These are phyloP conservation scores for Halcyon badia DNA, from an alignment of 2,797 vertebrate genomes.

Conservation along the genomic window DNA sequence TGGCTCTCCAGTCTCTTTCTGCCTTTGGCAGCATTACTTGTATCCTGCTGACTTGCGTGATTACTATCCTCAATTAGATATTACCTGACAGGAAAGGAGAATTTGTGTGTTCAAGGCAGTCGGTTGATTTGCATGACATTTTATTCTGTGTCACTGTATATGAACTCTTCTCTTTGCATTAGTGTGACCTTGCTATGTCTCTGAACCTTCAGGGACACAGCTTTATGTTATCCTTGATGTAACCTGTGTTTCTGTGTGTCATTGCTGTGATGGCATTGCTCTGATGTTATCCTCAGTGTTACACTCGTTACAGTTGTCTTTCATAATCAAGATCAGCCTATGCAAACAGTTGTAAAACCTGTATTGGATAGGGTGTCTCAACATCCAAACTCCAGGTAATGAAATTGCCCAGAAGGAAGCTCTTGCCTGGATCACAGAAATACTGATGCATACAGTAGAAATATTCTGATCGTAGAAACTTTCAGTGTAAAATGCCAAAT, in stretches of 20 bases:
- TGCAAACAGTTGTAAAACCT: not conserved
- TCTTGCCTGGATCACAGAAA: not conserved
- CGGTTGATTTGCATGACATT: not conserved
- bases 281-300: not conserved
- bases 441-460: not conserved
- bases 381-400: not conserved
- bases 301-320: not conserved
- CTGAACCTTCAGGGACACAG: slow-evolving; percentile 20
- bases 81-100: not conserved
- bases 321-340: not conserved
- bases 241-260: not conserved
- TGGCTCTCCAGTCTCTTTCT: not conserved
- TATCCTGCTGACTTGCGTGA: not conserved
- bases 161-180: not conserved
- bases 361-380: not conserved
- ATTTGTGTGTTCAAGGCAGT: not conserved
- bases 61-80: not conserved
- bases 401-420: not conserved
- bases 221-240: not conserved
- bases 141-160: not conserved
- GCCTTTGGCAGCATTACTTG: not conserved
- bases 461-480: not conserved
- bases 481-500: not conserved
- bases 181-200: not conserved
- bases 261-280: not conserved